Base-by-base conservation (phyloP, 2,113 vertebrate genomes). In the Rhinolophus ferrumequinum region DNA sequence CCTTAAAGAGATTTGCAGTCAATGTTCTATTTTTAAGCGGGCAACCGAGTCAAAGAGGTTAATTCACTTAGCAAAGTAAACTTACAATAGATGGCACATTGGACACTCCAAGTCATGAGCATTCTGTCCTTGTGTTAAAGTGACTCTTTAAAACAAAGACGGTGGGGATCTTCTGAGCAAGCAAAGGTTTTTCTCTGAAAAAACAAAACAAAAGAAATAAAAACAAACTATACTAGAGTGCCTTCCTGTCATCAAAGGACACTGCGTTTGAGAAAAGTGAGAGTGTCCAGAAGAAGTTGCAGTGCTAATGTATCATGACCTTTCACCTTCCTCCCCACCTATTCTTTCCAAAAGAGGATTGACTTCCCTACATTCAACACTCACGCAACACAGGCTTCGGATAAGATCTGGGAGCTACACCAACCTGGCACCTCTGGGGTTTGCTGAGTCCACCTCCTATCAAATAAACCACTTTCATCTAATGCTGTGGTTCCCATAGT, bases 231-330 rank as follows among this genome's bases (percentile, higher is more conserved):
- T 73, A 52, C 52, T 70, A 35, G 33, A 47, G 18, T 80, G 7
- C 70, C 83, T 75, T 92, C 76, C 47, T 94, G 13, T 81, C 69
- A 92, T 87, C 75, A 96, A 85, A 94, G 54, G n/a, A 97, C 95
- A 81, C 26, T 8, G 33, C 56, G 19, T 85, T 33, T 95, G 81
- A 89, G 58, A 54, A 94, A 95, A 80, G 66, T 9, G 18, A 80
- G 66, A 73, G 24, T 56, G 11, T 58, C 83, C 93, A 24, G 56
- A 87, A 44, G 26, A 87, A 44, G 26, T 72, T 90, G 66, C 60
- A 56, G 6, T 75, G 41, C 56, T 92, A 64, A 69, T 88, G 16
- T 19, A 33, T 38, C 5, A 3, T 18, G 54, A 58, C 75, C 52
- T 90, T 90, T 54, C 22, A 35, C 73, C 28, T 50, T n/a, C 8